Evolutionary conservation across 2,113 vertebrate species (phyloP).

Genomic region (Zootoca vivipara): DNA sequence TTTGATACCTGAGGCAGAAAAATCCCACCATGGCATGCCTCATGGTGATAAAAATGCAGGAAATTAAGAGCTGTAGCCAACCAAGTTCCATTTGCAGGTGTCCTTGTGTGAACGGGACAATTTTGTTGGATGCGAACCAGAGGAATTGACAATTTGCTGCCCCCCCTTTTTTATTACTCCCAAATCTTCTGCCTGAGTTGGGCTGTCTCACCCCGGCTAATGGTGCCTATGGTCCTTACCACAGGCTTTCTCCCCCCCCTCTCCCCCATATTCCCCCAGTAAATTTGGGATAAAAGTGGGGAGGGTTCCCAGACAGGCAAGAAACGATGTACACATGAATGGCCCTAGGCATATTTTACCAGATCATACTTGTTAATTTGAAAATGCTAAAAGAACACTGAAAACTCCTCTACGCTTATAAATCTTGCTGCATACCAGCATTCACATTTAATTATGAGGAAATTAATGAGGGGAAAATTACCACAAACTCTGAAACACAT

Average conservation of each 20-base stretch:
- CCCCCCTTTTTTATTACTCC: neutral
- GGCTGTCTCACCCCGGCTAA: neutral
- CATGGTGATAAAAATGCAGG: neutral
- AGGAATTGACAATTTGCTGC: neutral
- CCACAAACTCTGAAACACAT: neutral
- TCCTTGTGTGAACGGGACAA: too few relatives aligned
- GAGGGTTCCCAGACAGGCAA: neutral
- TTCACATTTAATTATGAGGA: neutral
- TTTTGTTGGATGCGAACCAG: too few relatives aligned
- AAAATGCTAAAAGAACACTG: neutral
- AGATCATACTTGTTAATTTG: neutral
- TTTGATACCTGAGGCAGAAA: neutral
- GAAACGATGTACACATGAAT: neutral
- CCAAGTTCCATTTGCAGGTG: neutral
- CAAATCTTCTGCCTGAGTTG: neutral
- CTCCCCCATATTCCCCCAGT: neutral
- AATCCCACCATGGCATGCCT: neutral
- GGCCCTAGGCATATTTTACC: neutral
- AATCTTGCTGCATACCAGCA: neutral
- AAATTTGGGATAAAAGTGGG: neutral
- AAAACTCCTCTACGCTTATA: neutral
- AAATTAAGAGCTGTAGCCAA: neutral
- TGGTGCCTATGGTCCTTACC: neutral
- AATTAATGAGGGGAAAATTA: neutral
- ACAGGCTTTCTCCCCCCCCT: neutral